These are phyloP conservation scores for Idris sp. DNA, from an alignment of 1,140 invertebrate genomes.

Conservation along the genomic window DNA sequence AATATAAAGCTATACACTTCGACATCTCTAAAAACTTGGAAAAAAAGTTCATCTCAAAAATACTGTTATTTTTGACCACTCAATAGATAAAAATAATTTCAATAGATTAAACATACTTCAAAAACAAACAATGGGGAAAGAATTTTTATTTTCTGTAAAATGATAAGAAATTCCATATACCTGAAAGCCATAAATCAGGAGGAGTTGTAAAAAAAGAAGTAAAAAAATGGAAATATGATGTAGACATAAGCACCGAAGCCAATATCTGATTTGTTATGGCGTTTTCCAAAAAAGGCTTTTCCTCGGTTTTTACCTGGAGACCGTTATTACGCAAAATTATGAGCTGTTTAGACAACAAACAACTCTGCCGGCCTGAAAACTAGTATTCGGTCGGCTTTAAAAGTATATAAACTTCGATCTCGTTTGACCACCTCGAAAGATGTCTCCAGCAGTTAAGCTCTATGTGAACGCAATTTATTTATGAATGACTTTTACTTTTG, in stretches of 20 bases:
- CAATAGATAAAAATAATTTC: too few relatives aligned
- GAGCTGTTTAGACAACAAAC: constrained; percentile 61
- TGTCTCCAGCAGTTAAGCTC: too few relatives aligned
- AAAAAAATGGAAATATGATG: constrained; percentile 30
- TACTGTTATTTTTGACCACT: too few relatives aligned
- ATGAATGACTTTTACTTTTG: constrained; percentile 41
- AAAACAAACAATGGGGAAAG: too few relatives aligned
- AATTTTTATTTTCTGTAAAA: too few relatives aligned
- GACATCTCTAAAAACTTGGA: too few relatives aligned
- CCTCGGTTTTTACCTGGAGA: constrained; percentile 24
- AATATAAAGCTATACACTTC: too few relatives aligned
- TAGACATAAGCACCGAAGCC: constrained; percentile 17
- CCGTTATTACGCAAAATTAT: constrained; percentile 70
- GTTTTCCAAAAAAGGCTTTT: constrained; percentile 56
- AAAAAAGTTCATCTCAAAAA: too few relatives aligned
- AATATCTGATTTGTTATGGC: constrained; percentile 60
- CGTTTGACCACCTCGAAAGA: constrained; percentile 20
- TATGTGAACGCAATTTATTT: too few relatives aligned
- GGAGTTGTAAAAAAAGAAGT: constrained; percentile 18
- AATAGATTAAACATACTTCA: too few relatives aligned
- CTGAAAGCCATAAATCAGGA: constrained; percentile 37
- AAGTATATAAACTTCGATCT: constrained; percentile 37
- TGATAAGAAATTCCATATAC: constrained; percentile 45
- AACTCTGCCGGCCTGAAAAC: constrained; percentile 28
- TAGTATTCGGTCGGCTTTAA: constrained; percentile 13